A percentile compares a stretch with the other conserved stretches of the same genome.
These are phyloP conservation scores for Matsumyia berberina DNA, from an alignment of 2,888 invertebrate genomes.

Conservation along the genomic window DNA sequence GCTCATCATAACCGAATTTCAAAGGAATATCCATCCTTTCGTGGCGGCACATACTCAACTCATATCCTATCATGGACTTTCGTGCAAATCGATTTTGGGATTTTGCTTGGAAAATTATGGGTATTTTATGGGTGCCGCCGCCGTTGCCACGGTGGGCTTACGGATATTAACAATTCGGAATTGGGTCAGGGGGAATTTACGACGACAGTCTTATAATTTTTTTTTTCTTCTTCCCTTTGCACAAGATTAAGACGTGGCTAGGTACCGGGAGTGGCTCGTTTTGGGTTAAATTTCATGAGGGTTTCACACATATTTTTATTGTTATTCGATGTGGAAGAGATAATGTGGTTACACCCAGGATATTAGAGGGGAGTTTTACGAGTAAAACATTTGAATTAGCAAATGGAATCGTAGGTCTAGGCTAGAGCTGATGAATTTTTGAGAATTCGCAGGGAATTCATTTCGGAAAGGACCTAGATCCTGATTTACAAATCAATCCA, in stretches of 20 bases:
- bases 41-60: background rate
- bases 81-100: conserved; percentile 21
- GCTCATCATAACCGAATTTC: conserved; percentile 7
- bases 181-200: conserved; percentile 16
- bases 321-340: too few species aligned
- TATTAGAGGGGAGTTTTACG: background rate
- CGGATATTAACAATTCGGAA: conserved; percentile 6
- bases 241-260: background rate
- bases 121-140: conserved; percentile 19
- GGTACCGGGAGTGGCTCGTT: conserved; percentile 1
- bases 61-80: conserved; percentile 1
- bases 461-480: too few species aligned
- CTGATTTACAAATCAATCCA: too few species aligned
- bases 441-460: too few species aligned
- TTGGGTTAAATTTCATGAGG: background rate
- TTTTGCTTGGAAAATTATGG: conserved; percentile 23
- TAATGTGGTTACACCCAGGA: background rate
- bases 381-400: background rate
- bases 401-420: background rate
- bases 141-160: background rate
- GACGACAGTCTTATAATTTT: conserved; percentile 2
- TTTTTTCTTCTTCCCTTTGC: background rate
- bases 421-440: too few species aligned
- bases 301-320: too few species aligned
- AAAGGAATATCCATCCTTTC: background rate